These are phyloP conservation scores for Oppia nitens DNA, from an alignment of 1,140 invertebrate genomes.

Conservation along the genomic window DNA sequence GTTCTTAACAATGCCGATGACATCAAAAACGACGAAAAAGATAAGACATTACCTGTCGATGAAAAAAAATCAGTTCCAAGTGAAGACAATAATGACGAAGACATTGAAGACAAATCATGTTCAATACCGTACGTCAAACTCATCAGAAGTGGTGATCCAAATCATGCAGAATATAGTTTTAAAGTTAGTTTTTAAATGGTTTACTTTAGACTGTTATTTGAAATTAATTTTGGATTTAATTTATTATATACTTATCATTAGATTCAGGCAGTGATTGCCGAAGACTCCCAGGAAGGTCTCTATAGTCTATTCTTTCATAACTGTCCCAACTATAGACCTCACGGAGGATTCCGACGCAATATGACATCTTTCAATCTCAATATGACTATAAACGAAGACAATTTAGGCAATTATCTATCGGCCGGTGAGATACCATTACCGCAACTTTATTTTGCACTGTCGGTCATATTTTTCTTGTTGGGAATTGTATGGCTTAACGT, in stretches of 20 bases:
- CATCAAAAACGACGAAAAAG: too few species aligned
- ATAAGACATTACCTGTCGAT: neutral
- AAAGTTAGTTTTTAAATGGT: neutral
- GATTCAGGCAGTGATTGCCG: constrained; percentile 45
- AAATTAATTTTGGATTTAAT: neutral
- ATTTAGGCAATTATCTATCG: constrained; percentile 75
- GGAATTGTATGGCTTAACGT: constrained; percentile 83
- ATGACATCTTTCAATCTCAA: constrained; percentile 7
- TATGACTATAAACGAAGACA: constrained; percentile 37
- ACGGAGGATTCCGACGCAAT: constrained; percentile 21
- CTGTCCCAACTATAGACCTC: constrained; percentile 51
- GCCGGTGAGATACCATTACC: constrained; percentile 93
- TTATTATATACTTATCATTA: constrained; percentile 17
- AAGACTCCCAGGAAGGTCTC: constrained; percentile 63
- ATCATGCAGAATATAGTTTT: constrained; percentile 4
- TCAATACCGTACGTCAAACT: neutral
- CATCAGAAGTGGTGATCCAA: neutral
- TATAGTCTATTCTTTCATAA: constrained; percentile 93
- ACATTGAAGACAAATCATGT: neutral
- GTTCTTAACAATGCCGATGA: too few species aligned
- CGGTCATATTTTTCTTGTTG: constrained; percentile 69
- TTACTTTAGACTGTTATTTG: neutral
- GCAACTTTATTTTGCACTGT: constrained; percentile 75
- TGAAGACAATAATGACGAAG: neutral
- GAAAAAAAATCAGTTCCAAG: neutral